Percentiles rank a stretch among this genome's conserved stretches.
These are phyloP conservation scores for Pogona vitticeps DNA, from an alignment of 2,113 vertebrate genomes.

Conservation along the genomic window DNA sequence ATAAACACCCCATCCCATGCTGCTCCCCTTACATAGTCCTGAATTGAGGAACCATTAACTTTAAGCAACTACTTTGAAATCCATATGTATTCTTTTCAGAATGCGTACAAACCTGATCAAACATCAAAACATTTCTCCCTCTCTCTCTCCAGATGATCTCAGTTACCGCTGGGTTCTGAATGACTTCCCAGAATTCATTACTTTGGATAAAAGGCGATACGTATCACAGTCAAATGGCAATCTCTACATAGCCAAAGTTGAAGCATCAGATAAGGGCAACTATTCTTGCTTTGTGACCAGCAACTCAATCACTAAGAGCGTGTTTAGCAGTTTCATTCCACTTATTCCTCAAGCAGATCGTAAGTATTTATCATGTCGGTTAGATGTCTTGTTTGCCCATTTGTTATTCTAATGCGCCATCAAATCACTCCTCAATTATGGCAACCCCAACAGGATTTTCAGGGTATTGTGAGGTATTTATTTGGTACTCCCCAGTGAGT, in stretches of 20 bases:
- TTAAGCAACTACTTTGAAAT: background rate
- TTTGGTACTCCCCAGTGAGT: too few relatives aligned
- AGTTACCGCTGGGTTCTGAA: slow-evolving; percentile 98
- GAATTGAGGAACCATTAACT: background rate
- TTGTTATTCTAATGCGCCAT: too few relatives aligned
- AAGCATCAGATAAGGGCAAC: slow-evolving; percentile 90
- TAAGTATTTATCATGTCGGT: slow-evolving; percentile 75
- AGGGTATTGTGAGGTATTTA: too few relatives aligned
- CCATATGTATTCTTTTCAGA: background rate
- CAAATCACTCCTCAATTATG: too few relatives aligned
- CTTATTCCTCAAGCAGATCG: slow-evolving; percentile 88
- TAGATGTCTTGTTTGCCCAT: background rate
- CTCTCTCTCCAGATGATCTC: slow-evolving; percentile 82
- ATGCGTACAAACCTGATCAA: background rate
- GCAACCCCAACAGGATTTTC: too few relatives aligned
- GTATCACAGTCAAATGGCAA: slow-evolving; percentile 95
- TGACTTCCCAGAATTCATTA: slow-evolving; percentile 95
- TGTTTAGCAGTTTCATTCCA: slow-evolving; percentile 97
- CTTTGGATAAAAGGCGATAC: slow-evolving; percentile 89
- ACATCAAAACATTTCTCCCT: slow-evolving; percentile 52
- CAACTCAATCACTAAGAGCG: slow-evolving; percentile 94
- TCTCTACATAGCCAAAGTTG: slow-evolving; percentile 96
- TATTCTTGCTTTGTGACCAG: slow-evolving; percentile 97
- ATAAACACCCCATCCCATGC: too few relatives aligned
- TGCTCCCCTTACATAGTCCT: background rate